Base-by-base conservation (phyloP, 2,888 invertebrate genomes). In the Lamproptera curius region DNA sequence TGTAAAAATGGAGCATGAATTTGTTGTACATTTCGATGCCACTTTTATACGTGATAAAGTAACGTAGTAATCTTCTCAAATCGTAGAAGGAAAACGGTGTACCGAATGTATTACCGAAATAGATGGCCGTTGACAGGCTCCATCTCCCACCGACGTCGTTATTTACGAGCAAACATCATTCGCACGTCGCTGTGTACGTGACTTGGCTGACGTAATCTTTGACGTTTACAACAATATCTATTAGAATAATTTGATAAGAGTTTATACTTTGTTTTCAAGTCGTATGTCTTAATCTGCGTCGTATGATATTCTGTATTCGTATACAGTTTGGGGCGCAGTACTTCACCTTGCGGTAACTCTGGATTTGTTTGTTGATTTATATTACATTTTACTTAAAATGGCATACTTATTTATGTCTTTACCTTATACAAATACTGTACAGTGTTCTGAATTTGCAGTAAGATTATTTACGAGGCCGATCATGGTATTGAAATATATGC, bases 111-210 rank as follows among this genome's bases (percentile, higher is more conserved):
- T 45, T 39, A 47, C 28, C 23, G 20, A 26, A 48, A 42, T 38
- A 13, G 34, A n/a, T n/a, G 15, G 23, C 20, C 26, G 41, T 28
- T 41, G 33, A 38, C 37, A 33, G 42, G 13, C 16, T 23, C 33
- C 20, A 31, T 46, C 31, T 46, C 17, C 14, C 1, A 23, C 20
- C 33, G 9, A 4, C 23, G 17, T 31, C 16, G 11, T 39, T 15
- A 45, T 47, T 47, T 42, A 48, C 31, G 23, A 17, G 5, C 33
- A 16, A 9, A 42, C 20, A 38, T 33, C 37, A 20, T 48, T 42
- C 47, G 33, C 47, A 38, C 38, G 26, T 38, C 33, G 23, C 20
- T 48, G 47, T 42, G 16, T 38, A 48, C 47, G 47, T 48, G 42
- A 48, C 42, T 33, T 31, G 14, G 20, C 37, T 38, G 31, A 47